Conservation (phyloP, 2,113 vertebrate species). For the Phoenicopterus ruber region DNA sequence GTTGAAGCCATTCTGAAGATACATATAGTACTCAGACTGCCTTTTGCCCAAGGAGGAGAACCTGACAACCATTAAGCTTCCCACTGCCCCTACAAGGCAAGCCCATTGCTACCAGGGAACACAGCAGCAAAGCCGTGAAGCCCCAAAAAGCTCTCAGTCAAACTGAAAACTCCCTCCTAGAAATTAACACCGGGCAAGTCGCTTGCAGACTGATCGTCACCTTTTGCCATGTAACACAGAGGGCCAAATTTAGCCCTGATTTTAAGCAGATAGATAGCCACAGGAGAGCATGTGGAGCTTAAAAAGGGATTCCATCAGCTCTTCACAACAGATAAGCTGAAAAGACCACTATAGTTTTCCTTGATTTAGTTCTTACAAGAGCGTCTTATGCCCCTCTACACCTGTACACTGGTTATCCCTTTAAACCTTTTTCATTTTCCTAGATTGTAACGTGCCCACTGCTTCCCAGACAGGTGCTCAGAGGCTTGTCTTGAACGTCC, state of each 20-base stretch:
- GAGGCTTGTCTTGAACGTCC: neutral
- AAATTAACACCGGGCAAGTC: neutral
- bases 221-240: neutral
- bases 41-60: neutral
- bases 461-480: neutral
- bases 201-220: fast-evolving
- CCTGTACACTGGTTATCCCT: neutral
- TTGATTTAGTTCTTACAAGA: neutral
- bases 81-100: neutral
- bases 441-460: neutral
- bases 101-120: neutral
- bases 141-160: neutral
- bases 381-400: neutral
- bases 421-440: neutral
- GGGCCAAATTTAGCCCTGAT: neutral
- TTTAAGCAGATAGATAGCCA: neutral
- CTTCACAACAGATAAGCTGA: neutral
- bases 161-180: neutral
- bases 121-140: neutral
- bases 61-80: neutral
- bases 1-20: neutral
- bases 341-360: neutral
- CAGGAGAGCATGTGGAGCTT: neutral
- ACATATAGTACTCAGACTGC: neutral
- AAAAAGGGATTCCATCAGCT: neutral